A percentile compares a stretch with the other conserved stretches of the same genome.
Evolutionary conservation across 1,140 invertebrate genomes (phyloP).

Genomic region (Heterodera carotae): DNA sequence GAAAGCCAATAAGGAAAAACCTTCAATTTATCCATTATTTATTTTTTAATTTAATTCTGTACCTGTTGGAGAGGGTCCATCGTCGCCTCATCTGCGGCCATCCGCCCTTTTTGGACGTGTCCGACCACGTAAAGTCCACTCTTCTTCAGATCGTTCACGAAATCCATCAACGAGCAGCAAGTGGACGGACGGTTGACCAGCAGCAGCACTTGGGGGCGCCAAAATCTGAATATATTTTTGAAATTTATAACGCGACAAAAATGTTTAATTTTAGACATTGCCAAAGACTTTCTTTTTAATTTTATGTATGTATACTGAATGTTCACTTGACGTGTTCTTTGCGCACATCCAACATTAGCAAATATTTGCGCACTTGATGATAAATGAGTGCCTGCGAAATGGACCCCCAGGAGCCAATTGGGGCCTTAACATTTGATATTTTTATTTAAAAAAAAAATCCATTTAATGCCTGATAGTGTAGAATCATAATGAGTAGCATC

Average conservation of each 20-base stretch:
- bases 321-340: slow-evolving; percentile 82
- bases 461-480: slow-evolving; percentile 55
- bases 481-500: slow-evolving; percentile 63
- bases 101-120: slow-evolving; percentile 59
- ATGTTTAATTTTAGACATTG: not conserved
- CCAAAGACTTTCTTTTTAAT: slow-evolving; percentile 1
- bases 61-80: slow-evolving; percentile 62
- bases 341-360: slow-evolving; percentile 87
- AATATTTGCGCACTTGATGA: slow-evolving; percentile 95
- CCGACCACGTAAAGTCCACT: slow-evolving; percentile 73
- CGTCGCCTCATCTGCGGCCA: slow-evolving; percentile 34
- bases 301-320: too few species aligned
- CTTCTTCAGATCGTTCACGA: slow-evolving; percentile 98
- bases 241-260: too few species aligned
- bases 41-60: slow-evolving; percentile 26
- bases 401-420: slow-evolving; percentile 87
- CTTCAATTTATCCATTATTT: not conserved
- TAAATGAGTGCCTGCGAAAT: slow-evolving; percentile 98
- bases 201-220: slow-evolving; percentile 93
- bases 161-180: slow-evolving; percentile 85
- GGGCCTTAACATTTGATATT: slow-evolving; percentile 72
- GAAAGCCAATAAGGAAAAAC: slow-evolving; percentile 65
- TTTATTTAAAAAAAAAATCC: not conserved
- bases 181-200: slow-evolving; percentile 88
- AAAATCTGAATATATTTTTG: slow-evolving; percentile 76